phyloP scores from a whole-genome alignment of 2,797 vertebrate species.

The Falco biarmicus region DNA sequence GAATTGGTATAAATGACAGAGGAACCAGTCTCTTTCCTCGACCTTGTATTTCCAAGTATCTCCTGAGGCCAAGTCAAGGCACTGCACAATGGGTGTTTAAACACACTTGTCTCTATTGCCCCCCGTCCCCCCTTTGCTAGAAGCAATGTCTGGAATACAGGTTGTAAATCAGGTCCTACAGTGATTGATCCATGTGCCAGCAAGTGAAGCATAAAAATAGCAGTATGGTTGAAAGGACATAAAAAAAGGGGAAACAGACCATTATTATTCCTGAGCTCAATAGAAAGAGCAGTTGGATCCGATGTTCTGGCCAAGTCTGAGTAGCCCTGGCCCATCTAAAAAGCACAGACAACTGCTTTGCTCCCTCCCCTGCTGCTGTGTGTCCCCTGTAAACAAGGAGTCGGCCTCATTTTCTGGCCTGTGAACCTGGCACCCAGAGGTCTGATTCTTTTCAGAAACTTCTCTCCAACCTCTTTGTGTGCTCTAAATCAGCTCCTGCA shows the following conservation, averaged over 20 bases:
- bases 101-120: constrained; percentile 9
- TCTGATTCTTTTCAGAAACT: constrained; percentile 25
- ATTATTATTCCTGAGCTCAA: constrained; percentile 23
- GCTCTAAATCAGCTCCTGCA: not conserved
- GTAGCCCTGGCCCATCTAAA: not conserved
- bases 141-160: constrained; percentile 32
- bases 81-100: constrained; percentile 17
- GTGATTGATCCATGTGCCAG: constrained; percentile 43
- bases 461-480: not conserved
- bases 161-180: constrained; percentile 50
- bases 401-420: not conserved
- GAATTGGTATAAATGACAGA: constrained; percentile 29
- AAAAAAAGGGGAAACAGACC: constrained; percentile 32
- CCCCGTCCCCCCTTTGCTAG: not conserved
- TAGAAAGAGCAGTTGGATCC: not conserved
- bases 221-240: constrained; percentile 30
- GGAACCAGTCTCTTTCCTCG: not conserved
- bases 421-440: not conserved
- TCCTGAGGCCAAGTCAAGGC: not conserved
- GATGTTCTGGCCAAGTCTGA: not conserved
- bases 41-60: not conserved
- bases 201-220: constrained; percentile 31
- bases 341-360: constrained; percentile 15
- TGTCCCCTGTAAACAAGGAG: not conserved
- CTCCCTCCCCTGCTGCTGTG: not conserved